A percentile compares a stretch with the other conserved stretches of the same genome.
Evolutionary conservation across 2,888 invertebrate genomes (phyloP).

Genomic region (Dexiosoma caninum): DNA sequence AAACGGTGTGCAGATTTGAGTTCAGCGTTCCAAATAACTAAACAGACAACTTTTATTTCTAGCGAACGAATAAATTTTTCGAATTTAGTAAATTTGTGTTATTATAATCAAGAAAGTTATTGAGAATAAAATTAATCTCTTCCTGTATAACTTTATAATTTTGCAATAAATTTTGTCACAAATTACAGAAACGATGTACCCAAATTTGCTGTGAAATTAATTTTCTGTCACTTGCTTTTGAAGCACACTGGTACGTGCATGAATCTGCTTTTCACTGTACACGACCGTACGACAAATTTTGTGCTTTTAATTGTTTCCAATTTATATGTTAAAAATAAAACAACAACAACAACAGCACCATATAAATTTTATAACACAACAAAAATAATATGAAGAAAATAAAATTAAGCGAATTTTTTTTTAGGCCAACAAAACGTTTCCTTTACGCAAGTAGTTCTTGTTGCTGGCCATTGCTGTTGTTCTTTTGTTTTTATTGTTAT

Average conservation of each 20-base stretch:
- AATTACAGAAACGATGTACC: background rate
- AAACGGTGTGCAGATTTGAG: no score
- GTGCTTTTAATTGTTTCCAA: slow-evolving; percentile 57
- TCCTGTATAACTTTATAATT: no score
- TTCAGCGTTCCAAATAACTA: no score
- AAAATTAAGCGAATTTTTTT: slow-evolving; percentile 52
- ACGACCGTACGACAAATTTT: slow-evolving; percentile 53
- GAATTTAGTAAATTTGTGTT: no score
- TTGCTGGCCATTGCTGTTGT: background rate
- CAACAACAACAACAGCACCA: slow-evolving; percentile 27
- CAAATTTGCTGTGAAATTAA: background rate
- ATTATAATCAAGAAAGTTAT: no score
- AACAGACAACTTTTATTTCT: no score
- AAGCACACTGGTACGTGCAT: background rate
- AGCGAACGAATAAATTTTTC: no score
- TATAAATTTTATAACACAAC: slow-evolving; percentile 54
- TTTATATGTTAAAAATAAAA: slow-evolving; percentile 32
- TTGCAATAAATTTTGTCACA: no score
- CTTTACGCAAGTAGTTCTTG: slow-evolving; percentile 31
- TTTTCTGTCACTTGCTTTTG: background rate
- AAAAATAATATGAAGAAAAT: slow-evolving; percentile 35
- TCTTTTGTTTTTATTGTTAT: background rate
- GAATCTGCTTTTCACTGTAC: slow-evolving; percentile 14
- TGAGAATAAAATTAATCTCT: no score
- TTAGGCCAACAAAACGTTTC: slow-evolving; percentile 55